These are phyloP conservation scores for Vannuccia rotundouncinata DNA, from an alignment of 2,888 invertebrate species.

Conservation along the genomic window DNA sequence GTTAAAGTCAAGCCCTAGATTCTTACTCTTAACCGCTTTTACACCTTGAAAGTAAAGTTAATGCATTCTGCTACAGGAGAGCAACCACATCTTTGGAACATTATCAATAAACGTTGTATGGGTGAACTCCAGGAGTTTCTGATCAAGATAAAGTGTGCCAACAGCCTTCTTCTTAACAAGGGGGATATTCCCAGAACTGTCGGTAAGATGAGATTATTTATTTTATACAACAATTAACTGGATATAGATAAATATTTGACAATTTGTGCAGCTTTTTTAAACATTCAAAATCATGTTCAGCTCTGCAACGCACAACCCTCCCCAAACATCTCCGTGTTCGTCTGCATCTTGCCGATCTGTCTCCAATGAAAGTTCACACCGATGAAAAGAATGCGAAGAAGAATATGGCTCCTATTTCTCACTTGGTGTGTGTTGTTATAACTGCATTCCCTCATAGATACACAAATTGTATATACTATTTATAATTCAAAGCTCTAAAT, in stretches of 20 bases:
- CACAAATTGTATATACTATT: too few relatives aligned
- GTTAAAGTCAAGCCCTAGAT: too few relatives aligned
- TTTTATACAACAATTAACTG: too few relatives aligned
- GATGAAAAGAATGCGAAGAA: background rate
- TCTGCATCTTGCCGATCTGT: conserved; percentile 30
- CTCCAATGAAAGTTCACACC: background rate
- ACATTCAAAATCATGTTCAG: too few relatives aligned
- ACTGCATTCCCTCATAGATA: too few relatives aligned
- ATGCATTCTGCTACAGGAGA: too few relatives aligned
- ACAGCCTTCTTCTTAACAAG: background rate
- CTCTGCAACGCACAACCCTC: conserved; percentile 4
- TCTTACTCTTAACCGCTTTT: too few relatives aligned
- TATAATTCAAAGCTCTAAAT: background rate
- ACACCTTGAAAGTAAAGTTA: too few relatives aligned
- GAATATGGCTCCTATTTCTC: background rate
- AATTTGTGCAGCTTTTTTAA: too few relatives aligned
- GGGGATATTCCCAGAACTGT: conserved; percentile 1
- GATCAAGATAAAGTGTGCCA: background rate
- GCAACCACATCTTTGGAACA: conserved; percentile 1
- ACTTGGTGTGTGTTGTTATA: background rate
- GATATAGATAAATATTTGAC: too few relatives aligned
- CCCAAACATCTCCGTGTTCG: conserved; percentile 22
- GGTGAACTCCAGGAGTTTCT: background rate
- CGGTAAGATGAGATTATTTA: too few relatives aligned
- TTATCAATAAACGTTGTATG: background rate